Evolutionary conservation across 2,888 invertebrate species (phyloP), one percentile per base, ranked within the genome.

Genomic region (Nasonovia ribisnigri): DNA sequence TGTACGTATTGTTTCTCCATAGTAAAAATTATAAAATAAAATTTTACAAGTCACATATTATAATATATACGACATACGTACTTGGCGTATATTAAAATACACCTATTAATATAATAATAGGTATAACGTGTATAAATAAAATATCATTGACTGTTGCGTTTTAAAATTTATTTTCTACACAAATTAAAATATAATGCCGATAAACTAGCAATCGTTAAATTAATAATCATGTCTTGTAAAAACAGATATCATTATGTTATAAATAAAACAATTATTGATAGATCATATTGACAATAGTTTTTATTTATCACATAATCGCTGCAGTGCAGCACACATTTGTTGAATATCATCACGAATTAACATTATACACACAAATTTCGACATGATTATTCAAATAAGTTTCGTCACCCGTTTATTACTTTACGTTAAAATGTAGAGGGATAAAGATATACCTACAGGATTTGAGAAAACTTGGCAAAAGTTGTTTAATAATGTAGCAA

Each of bases 361-460:
- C 29, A 43, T 43, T 16, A 84, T 57, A 57, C 26, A 51, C 87
- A 20, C 8, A 42, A 48, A 90, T 67, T 3, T 48, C 48, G 48
- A 36, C 36, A 24, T 57, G 36, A 90, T 90, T 77, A 90, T 77
- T 77, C 48, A 77, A 90, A 48, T 36, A 48, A 90, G 67, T 90
- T 36, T 48, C 48, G 48, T 90, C 11, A 11, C 54, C n/a, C 29
- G 42, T 42, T 51, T 51, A 54, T 43, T 60, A 67, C 57, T 90
- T 90, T 90, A 46, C 24, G 20, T 90, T 29, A 29, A 89, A 60
- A 67, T 26, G 29, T 24, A 24, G 43, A 57, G 8, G 46, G 60
- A 46, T 67, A 5, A 16, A 36, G n/a, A 67, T 42, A 57, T 57
- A 42, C 20, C 77, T 77, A 20, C 77, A 20, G 77, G 36, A 36